phyloP scores from a whole-genome alignment of 2,888 invertebrate species.

The Pyralis farinalis region DNA sequence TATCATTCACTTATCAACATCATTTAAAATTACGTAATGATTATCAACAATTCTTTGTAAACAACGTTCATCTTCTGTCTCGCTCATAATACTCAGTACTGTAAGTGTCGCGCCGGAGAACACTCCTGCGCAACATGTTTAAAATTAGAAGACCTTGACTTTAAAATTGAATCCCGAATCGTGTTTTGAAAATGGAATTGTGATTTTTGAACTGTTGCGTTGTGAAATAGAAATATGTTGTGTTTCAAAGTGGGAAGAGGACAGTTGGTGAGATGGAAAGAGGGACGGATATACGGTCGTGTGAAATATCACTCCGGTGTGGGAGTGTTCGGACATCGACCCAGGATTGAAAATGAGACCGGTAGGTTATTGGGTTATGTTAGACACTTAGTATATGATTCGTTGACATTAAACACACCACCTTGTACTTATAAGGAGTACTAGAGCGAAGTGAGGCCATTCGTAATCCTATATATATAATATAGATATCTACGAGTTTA shows the following conservation, averaged over 20 bases:
- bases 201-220: conserved; percentile 14
- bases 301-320: conserved; percentile 76
- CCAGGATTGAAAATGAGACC: conserved; percentile 48
- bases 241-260: conserved; percentile 49
- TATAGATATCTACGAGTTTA: too few species aligned
- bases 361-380: conserved; percentile 41
- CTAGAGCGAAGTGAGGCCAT: too few species aligned
- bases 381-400: too few species aligned
- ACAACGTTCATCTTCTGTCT: conserved; percentile 21
- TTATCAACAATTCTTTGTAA: conserved; percentile 21
- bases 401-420: too few species aligned
- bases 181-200: conserved; percentile 25
- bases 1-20: conserved; percentile 17
- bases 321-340: conserved; percentile 83
- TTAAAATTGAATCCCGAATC: conserved; percentile 13
- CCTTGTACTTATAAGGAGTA: too few species aligned
- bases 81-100: conserved; percentile 16
- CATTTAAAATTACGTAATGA: conserved; percentile 24
- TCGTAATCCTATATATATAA: too few species aligned
- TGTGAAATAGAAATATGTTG: conserved; percentile 44
- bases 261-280: conserved; percentile 47
- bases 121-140: conserved; percentile 53
- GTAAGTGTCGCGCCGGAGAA: conserved; percentile 24
- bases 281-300: conserved; percentile 31
- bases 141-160: conserved; percentile 44